Evolutionary conservation across 1,140 invertebrate species (phyloP).

Genomic region (Drosophila ananassae): DNA sequence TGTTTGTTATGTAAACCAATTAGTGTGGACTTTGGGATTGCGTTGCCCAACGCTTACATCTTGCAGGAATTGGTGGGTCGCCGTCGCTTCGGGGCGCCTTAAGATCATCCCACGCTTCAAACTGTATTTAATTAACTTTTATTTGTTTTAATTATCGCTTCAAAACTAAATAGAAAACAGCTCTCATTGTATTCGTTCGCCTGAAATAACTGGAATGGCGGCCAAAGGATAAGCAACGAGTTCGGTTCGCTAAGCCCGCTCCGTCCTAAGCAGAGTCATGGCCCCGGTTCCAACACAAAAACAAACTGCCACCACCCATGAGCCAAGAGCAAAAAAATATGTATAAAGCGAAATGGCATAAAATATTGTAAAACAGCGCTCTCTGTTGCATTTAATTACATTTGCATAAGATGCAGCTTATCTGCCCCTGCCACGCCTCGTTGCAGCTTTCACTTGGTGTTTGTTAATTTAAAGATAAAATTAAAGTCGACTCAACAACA

Average conservation of each 20-base stretch:
- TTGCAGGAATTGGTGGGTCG: not conserved
- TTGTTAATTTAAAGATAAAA: slow-evolving; percentile 1
- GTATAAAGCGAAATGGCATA: slow-evolving; percentile 44
- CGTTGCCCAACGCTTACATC: slow-evolving; percentile 4
- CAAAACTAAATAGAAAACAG: slow-evolving; percentile 31
- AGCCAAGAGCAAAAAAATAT: slow-evolving; percentile 22
- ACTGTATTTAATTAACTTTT: slow-evolving; percentile 61
- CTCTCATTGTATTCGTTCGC: slow-evolving; percentile 28
- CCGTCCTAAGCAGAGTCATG: slow-evolving; percentile 38
- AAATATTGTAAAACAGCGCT: slow-evolving; percentile 62
- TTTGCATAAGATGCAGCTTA: slow-evolving; percentile 66
- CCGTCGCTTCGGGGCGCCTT: not conserved
- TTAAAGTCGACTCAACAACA: not conserved
- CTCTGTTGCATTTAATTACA: slow-evolving; percentile 65
- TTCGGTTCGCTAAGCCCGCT: slow-evolving; percentile 26
- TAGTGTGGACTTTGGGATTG: slow-evolving; percentile 31
- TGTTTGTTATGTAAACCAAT: slow-evolving; percentile 53
- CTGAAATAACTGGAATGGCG: not conserved
- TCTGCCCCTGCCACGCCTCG: slow-evolving; percentile 47
- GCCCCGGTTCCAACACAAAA: slow-evolving; percentile 11
- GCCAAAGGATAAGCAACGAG: slow-evolving; percentile 3
- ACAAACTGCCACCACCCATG: slow-evolving; percentile 7
- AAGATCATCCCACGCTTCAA: slow-evolving; percentile 19
- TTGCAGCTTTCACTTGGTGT: slow-evolving; percentile 19
- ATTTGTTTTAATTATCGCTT: slow-evolving; percentile 57